These are phyloP conservation scores for Zapus hudsonius DNA, from an alignment of 2,113 vertebrate species.

Conservation along the genomic window DNA sequence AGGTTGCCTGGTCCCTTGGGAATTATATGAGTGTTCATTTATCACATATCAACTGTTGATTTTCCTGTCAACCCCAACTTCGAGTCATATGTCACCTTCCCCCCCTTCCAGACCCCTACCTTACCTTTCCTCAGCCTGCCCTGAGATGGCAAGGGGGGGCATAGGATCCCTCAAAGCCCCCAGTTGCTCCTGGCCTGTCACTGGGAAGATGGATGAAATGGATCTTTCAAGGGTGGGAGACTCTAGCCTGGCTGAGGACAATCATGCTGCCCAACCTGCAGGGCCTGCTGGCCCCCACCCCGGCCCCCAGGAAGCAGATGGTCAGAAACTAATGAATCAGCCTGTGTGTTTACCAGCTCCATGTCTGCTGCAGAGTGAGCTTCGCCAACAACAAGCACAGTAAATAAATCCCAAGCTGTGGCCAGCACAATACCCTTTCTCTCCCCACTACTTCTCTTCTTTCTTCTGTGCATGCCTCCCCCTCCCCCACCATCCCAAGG, in stretches of 20 bases:
- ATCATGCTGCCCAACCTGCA: neutral
- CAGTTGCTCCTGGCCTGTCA: neutral
- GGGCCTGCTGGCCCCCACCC: neutral
- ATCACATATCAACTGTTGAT: neutral
- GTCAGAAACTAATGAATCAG: conserved; percentile 73
- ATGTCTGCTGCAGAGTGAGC: conserved; percentile 42
- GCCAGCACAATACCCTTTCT: neutral
- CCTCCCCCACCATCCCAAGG: neutral
- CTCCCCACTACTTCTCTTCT: fast-evolving
- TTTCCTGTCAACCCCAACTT: no score
- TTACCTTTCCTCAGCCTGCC: neutral
- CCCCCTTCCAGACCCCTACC: neutral
- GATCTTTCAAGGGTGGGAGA: fast-evolving
- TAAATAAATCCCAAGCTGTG: conserved; percentile 24
- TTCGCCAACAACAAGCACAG: conserved; percentile 36
- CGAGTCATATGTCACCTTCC: neutral
- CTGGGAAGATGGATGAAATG: fast-evolving
- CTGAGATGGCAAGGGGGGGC: neutral
- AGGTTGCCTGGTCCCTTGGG: neutral
- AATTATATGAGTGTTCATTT: neutral
- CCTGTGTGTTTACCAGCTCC: conserved; percentile 50
- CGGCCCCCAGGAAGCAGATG: conserved; percentile 72
- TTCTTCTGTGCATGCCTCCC: neutral
- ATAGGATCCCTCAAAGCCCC: neutral
- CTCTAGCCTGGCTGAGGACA: neutral